Base-by-base conservation (phyloP, 1,140 invertebrate genomes). In the Bombus impatiens region DNA sequence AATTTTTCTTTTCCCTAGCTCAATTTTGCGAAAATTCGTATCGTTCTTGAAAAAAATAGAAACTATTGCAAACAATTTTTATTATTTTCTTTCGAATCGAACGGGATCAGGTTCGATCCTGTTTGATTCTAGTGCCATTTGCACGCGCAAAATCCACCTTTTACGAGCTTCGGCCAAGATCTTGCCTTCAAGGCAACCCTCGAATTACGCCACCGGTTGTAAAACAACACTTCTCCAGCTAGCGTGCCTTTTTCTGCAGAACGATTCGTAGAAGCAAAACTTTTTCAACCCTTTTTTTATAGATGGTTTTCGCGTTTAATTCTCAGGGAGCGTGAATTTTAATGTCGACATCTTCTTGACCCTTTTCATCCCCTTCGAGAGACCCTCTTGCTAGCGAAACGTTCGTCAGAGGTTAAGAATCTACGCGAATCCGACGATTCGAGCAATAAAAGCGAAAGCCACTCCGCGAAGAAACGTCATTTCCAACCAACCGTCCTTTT, bases 171-270 rank as follows among this genome's bases (percentile, higher is more conserved):
- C 18, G 18, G 47, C 47, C 47, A 6, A 53, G 47, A n/a, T n/a
- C n/a, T 53, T 82, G 70, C 68, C 47, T 71, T 53, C 53, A 35
- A 44, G 80, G 80, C 70, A 35, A 40, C 40, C 80, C n/a, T 59
- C 40, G 53, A 62, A 82, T 82, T 75, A 22, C 57, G 35, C 28
- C 22, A 1, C 9, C 10, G 32, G 15, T 70, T 47, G 42, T 67
- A 67, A 76, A 76, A 40, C 57, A 83, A 42, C 70, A 42, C 70
- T 37, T 40, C 1, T 13, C 4, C 71, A 37, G 71, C 18, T 32
- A 35, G 25, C n/a, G 6, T 18, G 12, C 42, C 18, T 9, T 3
- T 53, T 40, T 13, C 59, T 42, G 28, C 5, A 2, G 8, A 57
- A 68, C 37, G 44, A 18, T 15, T 65, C 82, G 32, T 68, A 78